Percentiles rank a stretch among this genome's conserved stretches.
Evolutionary conservation across 1,140 invertebrate species (phyloP).

Genomic region (Elysia chlorotica): DNA sequence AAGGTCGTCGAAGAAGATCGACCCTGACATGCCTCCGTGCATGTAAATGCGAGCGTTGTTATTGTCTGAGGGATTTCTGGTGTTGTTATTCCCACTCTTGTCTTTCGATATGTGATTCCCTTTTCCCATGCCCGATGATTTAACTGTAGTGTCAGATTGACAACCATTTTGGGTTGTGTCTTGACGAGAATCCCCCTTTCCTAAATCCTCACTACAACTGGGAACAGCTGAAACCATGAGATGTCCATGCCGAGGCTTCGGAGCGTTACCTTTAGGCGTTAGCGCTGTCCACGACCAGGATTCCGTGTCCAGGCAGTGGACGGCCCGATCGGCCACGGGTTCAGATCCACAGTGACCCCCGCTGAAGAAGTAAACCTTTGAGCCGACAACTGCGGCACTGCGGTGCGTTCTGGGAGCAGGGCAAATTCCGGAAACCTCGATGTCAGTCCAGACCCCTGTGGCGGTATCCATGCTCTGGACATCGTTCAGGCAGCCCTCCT

Average conservation of each 20-base stretch:
- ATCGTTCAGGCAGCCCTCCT: constrained; percentile 59
- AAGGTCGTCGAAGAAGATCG: constrained; percentile 60
- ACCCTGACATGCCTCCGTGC: constrained; percentile 60
- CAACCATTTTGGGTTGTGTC: no score
- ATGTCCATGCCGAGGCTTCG: constrained; percentile 62
- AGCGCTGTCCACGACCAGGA: constrained; percentile 49
- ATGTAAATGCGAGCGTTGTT: constrained; percentile 54
- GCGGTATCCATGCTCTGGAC: constrained; percentile 55
- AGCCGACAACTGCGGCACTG: constrained; percentile 43
- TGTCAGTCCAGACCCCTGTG: constrained; percentile 44
- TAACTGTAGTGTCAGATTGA: no score
- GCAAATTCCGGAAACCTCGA: constrained; percentile 43
- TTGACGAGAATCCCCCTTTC: no score
- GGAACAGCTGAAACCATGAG: constrained; percentile 50
- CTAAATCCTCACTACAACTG: no score
- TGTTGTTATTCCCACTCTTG: no score
- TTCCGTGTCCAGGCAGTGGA: constrained; percentile 54
- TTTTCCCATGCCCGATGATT: no score
- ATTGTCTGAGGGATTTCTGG: no score
- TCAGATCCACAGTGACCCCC: constrained; percentile 58
- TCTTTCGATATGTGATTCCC: no score
- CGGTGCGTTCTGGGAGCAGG: constrained; percentile 58
- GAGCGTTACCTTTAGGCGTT: constrained; percentile 49
- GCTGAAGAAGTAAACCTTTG: constrained; percentile 59
- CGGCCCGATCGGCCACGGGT: constrained; percentile 56